These are phyloP conservation scores for Aromia moschata DNA, from an alignment of 2,888 invertebrate genomes.

Conservation along the genomic window DNA sequence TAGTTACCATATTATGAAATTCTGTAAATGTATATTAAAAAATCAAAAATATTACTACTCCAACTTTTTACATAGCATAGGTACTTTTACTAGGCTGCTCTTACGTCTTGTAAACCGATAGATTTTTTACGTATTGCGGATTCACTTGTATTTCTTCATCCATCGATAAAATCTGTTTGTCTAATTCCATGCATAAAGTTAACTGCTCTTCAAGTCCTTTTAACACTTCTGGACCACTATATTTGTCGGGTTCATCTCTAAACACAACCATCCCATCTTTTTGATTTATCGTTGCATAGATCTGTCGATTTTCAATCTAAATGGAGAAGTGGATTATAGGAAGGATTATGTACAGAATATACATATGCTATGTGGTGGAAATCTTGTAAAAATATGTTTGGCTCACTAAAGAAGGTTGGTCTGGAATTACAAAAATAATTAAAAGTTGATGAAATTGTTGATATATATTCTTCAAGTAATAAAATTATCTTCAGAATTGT, in stretches of 20 bases:
- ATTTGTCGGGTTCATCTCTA: slow-evolving; percentile 94
- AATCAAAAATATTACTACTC: slow-evolving; percentile 23
- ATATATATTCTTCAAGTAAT: too few relatives aligned
- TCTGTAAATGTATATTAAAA: slow-evolving; percentile 16
- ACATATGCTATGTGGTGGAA: too few relatives aligned
- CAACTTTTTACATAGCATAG: slow-evolving; percentile 59
- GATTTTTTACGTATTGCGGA: slow-evolving; percentile 72
- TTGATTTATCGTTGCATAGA: slow-evolving; percentile 96
- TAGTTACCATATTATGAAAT: slow-evolving; percentile 26
- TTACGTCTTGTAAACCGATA: slow-evolving; percentile 61
- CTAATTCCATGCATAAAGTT: slow-evolving; percentile 85
- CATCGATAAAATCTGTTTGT: slow-evolving; percentile 90
- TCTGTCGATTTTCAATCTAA: slow-evolving; percentile 96
- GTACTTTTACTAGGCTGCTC: slow-evolving; percentile 62
- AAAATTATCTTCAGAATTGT: too few relatives aligned
- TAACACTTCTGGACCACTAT: slow-evolving; percentile 88
- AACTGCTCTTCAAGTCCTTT: slow-evolving; percentile 87
- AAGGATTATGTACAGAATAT: too few relatives aligned
- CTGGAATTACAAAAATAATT: too few relatives aligned
- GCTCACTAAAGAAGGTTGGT: too few relatives aligned
- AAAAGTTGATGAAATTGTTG: too few relatives aligned
- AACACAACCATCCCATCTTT: slow-evolving; percentile 98
- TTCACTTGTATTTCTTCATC: slow-evolving; percentile 95
- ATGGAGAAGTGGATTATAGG: too few relatives aligned
- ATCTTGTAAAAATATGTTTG: too few relatives aligned